Base-by-base conservation (phyloP, 2,113 vertebrate species). In the Leptodactylus fuscus region DNA sequence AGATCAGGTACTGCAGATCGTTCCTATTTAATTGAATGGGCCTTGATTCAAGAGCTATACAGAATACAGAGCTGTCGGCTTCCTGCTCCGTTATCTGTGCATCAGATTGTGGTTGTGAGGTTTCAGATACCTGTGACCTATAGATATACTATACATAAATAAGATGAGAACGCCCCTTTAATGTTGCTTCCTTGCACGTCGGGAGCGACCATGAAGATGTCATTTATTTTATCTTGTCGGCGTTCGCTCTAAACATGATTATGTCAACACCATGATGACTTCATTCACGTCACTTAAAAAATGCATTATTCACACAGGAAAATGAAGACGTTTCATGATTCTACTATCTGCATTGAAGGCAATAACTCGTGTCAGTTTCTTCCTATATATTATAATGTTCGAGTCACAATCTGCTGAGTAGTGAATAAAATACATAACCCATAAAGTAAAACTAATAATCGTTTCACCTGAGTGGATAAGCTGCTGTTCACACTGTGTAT, bases 191-290 rank as follows among this genome's bases (percentile, higher is more conserved):
- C 51, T 11, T 6, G 53, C 53, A 7, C 53, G 8, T 58, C 24
- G 53, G 53, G 53, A 58, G 16, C 49, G 22, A 18, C 49, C 22
- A 8, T 20, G n/a, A 67, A 34, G 29, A 69, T 20, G 34, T 69
- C 32, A 38, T 69, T 36, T 20, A 36, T 69, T 69, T 69, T 36
- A 69, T 36, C 18, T 36, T 79, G 48, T 58, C 34, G 13, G 48
- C 11, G 4, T 29, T 74, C 5, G 12, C 71, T 74, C 71, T 38
- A 27, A 34, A 24, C 58, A 65, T 65, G 36, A 29, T 65, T 81
- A 46, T 60, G 78, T 81, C 53, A 81, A 46, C 58, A 81, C 29
- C 55, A 27, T 62, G 27, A 81, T 81, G 78, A 81, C 55, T 81
- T 44, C 53, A 41, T 65, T 46, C 34, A 18, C 11, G 46, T 81